Percentiles rank a stretch among this genome's conserved stretches.
These are phyloP conservation scores for Oophaga pumilio DNA, from an alignment of 2,113 vertebrate species.

Conservation along the genomic window DNA sequence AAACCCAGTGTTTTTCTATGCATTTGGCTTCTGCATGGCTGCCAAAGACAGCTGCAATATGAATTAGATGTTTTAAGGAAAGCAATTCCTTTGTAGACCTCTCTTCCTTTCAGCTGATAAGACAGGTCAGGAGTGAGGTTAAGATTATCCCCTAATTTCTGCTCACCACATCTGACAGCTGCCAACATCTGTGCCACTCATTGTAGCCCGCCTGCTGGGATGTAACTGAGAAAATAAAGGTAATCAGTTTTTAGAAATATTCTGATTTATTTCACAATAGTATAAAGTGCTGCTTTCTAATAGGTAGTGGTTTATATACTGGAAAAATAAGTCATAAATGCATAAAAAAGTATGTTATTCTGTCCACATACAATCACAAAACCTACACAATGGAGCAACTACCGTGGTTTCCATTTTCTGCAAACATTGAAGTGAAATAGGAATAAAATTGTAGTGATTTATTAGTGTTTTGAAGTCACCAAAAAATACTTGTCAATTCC, in stretches of 20 bases:
- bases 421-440: too few relatives aligned
- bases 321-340: not conserved
- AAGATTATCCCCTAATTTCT: constrained; percentile 23
- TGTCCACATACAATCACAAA: too few relatives aligned
- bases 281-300: constrained; percentile 42
- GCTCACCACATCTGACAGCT: constrained; percentile 8
- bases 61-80: constrained; percentile 7
- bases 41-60: constrained; percentile 35
- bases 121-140: constrained; percentile 34
- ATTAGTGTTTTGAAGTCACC: too few relatives aligned
- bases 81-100: constrained; percentile 19
- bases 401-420: too few relatives aligned
- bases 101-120: constrained; percentile 30
- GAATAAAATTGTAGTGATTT: too few relatives aligned
- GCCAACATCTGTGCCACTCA: constrained; percentile 33
- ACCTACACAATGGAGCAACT: too few relatives aligned
- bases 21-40: constrained; percentile 21
- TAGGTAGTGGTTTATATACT: not conserved
- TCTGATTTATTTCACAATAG: constrained; percentile 38
- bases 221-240: not conserved
- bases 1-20: not conserved
- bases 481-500: too few relatives aligned
- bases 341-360: not conserved
- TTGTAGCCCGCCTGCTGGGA: not conserved
- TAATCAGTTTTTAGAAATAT: not conserved